These are phyloP conservation scores for Rhynchotus rufescens DNA, from an alignment of 2,797 vertebrate genomes.

Conservation along the genomic window DNA sequence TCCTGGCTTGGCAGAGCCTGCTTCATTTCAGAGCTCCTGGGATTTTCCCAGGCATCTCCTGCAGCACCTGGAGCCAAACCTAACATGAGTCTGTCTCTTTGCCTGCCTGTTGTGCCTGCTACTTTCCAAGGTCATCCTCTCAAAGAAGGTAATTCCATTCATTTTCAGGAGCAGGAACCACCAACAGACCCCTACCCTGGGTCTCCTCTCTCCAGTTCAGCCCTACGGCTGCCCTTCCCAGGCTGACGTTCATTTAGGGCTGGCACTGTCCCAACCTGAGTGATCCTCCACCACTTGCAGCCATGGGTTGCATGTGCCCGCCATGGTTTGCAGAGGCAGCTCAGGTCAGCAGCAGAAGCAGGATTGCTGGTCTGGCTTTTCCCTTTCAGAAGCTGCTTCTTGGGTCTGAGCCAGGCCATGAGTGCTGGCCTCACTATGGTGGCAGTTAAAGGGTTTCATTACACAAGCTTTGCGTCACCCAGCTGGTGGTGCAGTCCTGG, in stretches of 20 bases:
- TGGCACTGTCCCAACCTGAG: neutral
- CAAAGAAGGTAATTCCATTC: neutral
- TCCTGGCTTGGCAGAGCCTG: neutral
- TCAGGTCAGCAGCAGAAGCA: neutral
- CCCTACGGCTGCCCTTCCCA: neutral
- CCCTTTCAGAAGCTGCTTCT: neutral
- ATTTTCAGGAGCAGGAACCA: neutral
- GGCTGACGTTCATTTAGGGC: accelerated
- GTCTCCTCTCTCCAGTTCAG: neutral
- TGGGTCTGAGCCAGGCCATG: accelerated
- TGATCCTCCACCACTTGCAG: neutral
- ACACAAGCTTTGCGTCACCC: neutral
- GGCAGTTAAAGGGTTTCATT: neutral
- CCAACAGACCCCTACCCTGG: no score
- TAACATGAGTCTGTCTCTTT: accelerated
- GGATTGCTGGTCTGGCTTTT: no score
- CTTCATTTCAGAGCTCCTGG: neutral
- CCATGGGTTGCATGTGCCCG: neutral
- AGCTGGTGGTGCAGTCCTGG: neutral
- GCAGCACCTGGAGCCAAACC: neutral
- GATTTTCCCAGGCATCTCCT: neutral
- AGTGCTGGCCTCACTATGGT: accelerated
- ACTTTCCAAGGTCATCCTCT: neutral
- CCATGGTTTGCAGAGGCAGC: accelerated
- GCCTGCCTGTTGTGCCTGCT: neutral